A percentile compares a stretch with the other conserved stretches of the same genome.
phyloP scores from a whole-genome alignment of 2,113 vertebrate genomes.

The Brachirus orientalis region DNA sequence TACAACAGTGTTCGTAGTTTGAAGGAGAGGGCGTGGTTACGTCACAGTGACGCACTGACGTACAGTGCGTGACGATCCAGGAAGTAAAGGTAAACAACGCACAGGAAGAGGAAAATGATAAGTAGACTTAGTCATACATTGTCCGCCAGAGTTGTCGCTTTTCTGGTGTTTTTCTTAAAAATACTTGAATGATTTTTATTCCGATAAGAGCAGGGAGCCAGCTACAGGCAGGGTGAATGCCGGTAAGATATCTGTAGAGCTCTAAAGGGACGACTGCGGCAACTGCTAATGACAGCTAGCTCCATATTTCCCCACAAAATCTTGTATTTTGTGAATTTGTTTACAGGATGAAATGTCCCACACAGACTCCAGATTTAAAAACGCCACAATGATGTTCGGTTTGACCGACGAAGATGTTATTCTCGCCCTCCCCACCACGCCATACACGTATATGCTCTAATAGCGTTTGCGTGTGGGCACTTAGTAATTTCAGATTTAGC shows the following conservation, averaged over 20 bases:
- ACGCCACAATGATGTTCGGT: conserved; percentile 14
- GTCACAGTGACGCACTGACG: conserved; percentile 27
- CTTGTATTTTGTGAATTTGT: conserved; percentile 37
- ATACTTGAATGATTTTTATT: conserved; percentile 8
- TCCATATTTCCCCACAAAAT: conserved; percentile 27
- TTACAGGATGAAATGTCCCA: conserved; percentile 23
- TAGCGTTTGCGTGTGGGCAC: background rate
- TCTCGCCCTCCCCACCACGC: rapidly evolving
- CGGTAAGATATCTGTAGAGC: conserved; percentile 39
- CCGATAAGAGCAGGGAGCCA: conserved; percentile 11
- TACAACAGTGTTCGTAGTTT: background rate
- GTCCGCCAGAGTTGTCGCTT: background rate
- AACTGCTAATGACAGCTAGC: conserved; percentile 48
- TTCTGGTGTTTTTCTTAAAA: background rate
- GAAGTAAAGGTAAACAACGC: conserved; percentile 74
- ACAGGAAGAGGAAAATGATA: conserved; percentile 25
- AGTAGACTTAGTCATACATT: conserved; percentile 9
- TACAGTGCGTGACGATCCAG: conserved; percentile 26
- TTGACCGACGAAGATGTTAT: background rate
- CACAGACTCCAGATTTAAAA: conserved; percentile 23
- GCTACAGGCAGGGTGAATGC: conserved; percentile 24
- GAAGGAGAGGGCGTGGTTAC: background rate
- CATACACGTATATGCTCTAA: too few relatives aligned
- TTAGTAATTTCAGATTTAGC: conserved; percentile 62
- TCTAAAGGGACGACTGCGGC: conserved; percentile 27